A percentile compares a stretch with the other conserved stretches of the same genome.
These are phyloP conservation scores for Cataglyphis albicans DNA, from an alignment of 2,888 invertebrate species.

Conservation along the genomic window DNA sequence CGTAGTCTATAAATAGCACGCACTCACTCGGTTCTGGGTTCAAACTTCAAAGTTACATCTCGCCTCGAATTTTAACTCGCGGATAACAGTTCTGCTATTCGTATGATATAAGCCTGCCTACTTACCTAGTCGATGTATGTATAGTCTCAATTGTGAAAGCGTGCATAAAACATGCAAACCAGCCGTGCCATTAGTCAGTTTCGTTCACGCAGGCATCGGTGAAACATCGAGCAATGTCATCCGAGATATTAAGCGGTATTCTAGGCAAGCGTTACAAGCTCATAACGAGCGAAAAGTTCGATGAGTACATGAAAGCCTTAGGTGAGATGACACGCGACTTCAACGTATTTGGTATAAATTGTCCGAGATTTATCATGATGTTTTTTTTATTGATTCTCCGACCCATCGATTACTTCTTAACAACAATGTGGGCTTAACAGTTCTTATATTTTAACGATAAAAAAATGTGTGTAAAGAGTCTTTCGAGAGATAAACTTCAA, in stretches of 20 bases:
- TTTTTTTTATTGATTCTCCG: neutral
- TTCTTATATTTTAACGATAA: neutral
- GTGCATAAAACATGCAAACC: constrained; percentile 43
- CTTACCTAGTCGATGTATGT: neutral
- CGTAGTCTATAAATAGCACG: constrained; percentile 14
- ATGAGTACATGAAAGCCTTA: constrained; percentile 95
- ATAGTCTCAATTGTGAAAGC: constrained; percentile 1
- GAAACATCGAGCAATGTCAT: constrained; percentile 18
- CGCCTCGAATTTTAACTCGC: constrained; percentile 26
- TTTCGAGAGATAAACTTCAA: neutral
- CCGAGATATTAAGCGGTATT: constrained; percentile 76
- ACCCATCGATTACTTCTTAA: neutral
- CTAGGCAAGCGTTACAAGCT: constrained; percentile 94
- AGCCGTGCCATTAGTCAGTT: constrained; percentile 50
- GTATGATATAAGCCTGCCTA: constrained; percentile 50
- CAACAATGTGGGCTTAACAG: neutral
- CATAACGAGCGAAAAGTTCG: constrained; percentile 93
- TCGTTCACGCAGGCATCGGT: constrained; percentile 14
- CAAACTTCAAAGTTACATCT: constrained; percentile 78
- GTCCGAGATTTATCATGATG: neutral
- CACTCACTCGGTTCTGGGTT: constrained; percentile 52
- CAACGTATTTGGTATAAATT: neutral
- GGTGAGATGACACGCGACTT: constrained; percentile 88
- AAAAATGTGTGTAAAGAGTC: neutral
- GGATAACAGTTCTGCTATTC: neutral